Evolutionary conservation across 2,888 invertebrate genomes (phyloP), one percentile per base, ranked within the genome.

Genomic region (Synanthedon andrenaeformis): DNA sequence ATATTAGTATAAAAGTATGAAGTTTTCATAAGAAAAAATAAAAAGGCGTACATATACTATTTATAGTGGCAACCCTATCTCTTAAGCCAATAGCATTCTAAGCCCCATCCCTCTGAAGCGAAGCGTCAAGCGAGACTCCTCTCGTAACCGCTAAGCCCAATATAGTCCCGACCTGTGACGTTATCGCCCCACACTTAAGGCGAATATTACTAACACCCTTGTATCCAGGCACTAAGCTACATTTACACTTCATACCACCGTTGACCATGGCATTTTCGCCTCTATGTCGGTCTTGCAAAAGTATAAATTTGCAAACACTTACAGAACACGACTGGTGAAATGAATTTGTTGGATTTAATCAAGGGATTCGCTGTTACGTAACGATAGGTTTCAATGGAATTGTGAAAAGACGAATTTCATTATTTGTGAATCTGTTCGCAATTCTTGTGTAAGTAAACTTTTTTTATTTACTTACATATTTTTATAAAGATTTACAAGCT

Each of bases 131-230:
- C 82, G 81, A 73, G 74, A 80, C 69, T 63, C 52, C 55, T 28
- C 74, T 76, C 70, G 76, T 78, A 77, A 79, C 81, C 82, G 78
- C 84, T 83, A 82, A 82, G 82, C 83, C 59, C 45, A 45, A 45
- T 14, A n/a, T 13, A 45, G 45, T 82, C 58, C 60, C 70, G 64
- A 76, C 76, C 83, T 84, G 84, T 83, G 80, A 80, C 82, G 76
- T 82, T 83, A 85, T 85, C 84, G 62, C 64, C 58, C 66, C 68
- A 64, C 64, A 66, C 65, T 70, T 66, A 68, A 70, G 71, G 68
- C 45, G 45, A 45, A 14, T 14, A 35, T 45, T 45, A n/a, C 45
- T 45, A 41, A 49, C 62, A 66, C 63, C 67, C 66, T 65, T 63
- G 58, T 61, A 56, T 58, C 58, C 52, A 57, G 35, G 35, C 45